phyloP scores from a whole-genome alignment of 2,113 vertebrate species.

The Tringa solitaria region DNA sequence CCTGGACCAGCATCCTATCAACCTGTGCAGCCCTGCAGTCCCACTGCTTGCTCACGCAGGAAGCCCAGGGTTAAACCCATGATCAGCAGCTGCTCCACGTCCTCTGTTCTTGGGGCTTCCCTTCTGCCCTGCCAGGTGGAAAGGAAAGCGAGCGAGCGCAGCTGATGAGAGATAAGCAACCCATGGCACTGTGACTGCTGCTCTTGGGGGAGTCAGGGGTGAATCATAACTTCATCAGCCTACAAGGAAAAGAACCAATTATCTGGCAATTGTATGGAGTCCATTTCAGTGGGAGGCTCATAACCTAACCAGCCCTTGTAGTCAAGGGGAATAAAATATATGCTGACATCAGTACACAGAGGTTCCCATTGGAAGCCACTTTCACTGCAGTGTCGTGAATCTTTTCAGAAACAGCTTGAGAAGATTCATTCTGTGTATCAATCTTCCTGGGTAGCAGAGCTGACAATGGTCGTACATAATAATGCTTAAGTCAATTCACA shows the following conservation, averaged over 20 bases:
- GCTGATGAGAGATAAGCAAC: not conserved
- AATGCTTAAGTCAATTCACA: constrained; percentile 51
- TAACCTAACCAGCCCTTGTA: constrained; percentile 49
- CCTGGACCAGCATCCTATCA: not conserved
- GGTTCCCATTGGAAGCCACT: constrained; percentile 60
- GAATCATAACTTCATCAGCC: constrained; percentile 37
- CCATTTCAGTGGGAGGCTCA: constrained; percentile 42
- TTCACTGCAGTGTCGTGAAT: constrained; percentile 60
- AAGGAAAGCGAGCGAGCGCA: not conserved
- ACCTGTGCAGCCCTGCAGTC: not conserved
- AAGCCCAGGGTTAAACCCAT: not conserved
- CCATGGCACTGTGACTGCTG: not conserved
- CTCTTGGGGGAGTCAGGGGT: not conserved
- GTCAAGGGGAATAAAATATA: constrained; percentile 58
- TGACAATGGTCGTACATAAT: constrained; percentile 26
- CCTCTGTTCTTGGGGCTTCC: not conserved
- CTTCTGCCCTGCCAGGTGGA: not conserved
- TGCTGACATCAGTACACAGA: constrained; percentile 55
- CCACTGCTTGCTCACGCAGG: not conserved
- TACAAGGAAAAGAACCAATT: constrained; percentile 19
- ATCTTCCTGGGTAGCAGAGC: constrained; percentile 45
- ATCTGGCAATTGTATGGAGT: not conserved
- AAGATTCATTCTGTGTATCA: constrained; percentile 60
- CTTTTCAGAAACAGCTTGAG: constrained; percentile 67
- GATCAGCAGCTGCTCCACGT: not conserved